Base-by-base conservation (phyloP, 2,888 invertebrate species). In the Corythucha ciliata region DNA sequence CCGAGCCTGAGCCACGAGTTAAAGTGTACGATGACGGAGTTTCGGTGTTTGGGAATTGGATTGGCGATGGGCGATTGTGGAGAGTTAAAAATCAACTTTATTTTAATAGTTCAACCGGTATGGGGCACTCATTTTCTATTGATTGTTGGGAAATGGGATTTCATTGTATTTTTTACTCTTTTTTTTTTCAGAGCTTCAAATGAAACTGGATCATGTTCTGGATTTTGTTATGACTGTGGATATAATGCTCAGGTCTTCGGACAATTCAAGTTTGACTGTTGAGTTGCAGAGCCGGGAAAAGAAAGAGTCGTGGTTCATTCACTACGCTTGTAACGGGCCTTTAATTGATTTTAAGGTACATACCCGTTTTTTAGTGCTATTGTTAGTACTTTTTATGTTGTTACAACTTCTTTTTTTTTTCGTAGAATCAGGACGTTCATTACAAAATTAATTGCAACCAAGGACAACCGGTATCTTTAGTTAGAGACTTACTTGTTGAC, bases 401-500 rank as follows among this genome's bases (percentile, higher is more conserved):
- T n/a, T 18, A 44, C 2, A 24, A n/a, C 16, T 42, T 16, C 21
- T 20, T 18, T 34, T 48, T 18, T 50, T 26, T 24, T 46, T 60
- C 64, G 7, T 61, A 79, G 78, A 78, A 80, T 55, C 78, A 80
- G 55, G 82, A 91, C 68, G 80, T 92, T 55, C 90, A 83, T 67
- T 87, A 93, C 65, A 93, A 93, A 2, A 76, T 94, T 59, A 89
- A 87, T 6, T 62, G 63, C 37, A 45, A 55, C 24, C 57, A 56
- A 27, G 63, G 69, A 10, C 39, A 50, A 32, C 65, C 71, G 18
- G 72, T 71, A 61, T 74, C 75, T 60, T 69, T 94, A 24, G 89
- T 90, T 0, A 75, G 96, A 36, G 92, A 96, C 67, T 74, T 96
- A 33, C 77, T 87, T 56, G 80, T 90, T 48, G 96, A 96, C 69